Evolutionary conservation across 2,797 vertebrate genomes (phyloP).

Genomic region (Sebastes itinus): DNA sequence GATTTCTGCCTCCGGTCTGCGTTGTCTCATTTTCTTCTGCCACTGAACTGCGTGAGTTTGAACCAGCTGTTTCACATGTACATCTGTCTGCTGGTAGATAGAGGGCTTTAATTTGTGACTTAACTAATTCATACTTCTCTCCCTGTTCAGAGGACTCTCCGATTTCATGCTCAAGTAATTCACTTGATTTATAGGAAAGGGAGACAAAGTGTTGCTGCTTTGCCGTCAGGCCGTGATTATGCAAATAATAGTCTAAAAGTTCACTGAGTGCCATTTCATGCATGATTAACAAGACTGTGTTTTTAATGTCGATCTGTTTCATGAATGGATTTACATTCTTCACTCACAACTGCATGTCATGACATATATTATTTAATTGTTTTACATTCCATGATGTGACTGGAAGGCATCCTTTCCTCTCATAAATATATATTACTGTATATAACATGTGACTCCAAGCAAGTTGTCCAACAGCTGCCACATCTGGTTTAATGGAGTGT

Average conservation of each 20-base stretch:
- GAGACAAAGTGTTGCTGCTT: neutral
- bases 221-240: neutral
- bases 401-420: neutral
- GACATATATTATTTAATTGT: neutral
- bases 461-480: neutral
- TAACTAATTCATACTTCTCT: neutral
- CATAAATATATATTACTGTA: neutral
- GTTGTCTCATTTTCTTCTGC: slow-evolving; percentile 5
- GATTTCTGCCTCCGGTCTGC: slow-evolving; percentile 1
- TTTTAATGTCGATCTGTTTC: neutral
- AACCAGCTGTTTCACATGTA: neutral
- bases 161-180: neutral
- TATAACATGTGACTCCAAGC: neutral
- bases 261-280: neutral
- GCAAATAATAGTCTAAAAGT: neutral
- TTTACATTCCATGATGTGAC: neutral
- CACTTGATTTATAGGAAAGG: neutral
- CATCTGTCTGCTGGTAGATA: neutral
- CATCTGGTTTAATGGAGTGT: neutral
- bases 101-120: neutral
- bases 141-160: neutral
- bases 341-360: neutral
- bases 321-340: neutral
- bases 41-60: slow-evolving; percentile 64
- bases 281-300: neutral